A percentile compares a stretch with the other conserved stretches of the same genome.
These are phyloP conservation scores for Gambelia wislizenii DNA, from an alignment of 2,797 vertebrate genomes.

Conservation along the genomic window DNA sequence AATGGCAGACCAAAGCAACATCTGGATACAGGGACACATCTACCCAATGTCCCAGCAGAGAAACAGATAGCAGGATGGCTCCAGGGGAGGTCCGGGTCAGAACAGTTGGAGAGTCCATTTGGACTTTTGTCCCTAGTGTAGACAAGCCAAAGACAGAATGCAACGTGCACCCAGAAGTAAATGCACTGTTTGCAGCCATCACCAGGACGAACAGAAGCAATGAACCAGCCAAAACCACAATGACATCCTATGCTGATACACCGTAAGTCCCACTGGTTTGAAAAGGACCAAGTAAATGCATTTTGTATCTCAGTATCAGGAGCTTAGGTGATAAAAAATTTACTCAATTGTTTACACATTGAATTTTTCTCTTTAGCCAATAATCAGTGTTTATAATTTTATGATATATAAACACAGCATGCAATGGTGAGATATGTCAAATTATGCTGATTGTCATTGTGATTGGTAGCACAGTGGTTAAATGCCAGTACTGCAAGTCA, in stretches of 20 bases:
- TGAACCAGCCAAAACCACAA: neutral
- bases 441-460: neutral
- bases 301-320: neutral
- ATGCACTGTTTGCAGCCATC: neutral
- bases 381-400: neutral
- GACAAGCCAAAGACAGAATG: too few species aligned
- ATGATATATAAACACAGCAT: slow-evolving; percentile 3
- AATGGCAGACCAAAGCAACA: too few species aligned
- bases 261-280: neutral
- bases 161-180: neutral
- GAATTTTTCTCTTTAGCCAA: slow-evolving; percentile 22
- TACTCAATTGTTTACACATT: neutral
- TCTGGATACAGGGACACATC: too few species aligned
- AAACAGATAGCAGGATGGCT: too few species aligned
- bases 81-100: too few species aligned
- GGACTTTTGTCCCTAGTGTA: too few species aligned
- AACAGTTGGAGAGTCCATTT: too few species aligned
- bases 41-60: too few species aligned
- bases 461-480: too few species aligned
- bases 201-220: neutral
- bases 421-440: neutral
- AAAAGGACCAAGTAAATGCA: neutral
- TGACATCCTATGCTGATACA: neutral
- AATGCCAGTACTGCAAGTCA: too few species aligned
- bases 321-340: neutral